These are phyloP conservation scores for Taurulus bubalis DNA, from an alignment of 2,113 vertebrate species.

Conservation along the genomic window DNA sequence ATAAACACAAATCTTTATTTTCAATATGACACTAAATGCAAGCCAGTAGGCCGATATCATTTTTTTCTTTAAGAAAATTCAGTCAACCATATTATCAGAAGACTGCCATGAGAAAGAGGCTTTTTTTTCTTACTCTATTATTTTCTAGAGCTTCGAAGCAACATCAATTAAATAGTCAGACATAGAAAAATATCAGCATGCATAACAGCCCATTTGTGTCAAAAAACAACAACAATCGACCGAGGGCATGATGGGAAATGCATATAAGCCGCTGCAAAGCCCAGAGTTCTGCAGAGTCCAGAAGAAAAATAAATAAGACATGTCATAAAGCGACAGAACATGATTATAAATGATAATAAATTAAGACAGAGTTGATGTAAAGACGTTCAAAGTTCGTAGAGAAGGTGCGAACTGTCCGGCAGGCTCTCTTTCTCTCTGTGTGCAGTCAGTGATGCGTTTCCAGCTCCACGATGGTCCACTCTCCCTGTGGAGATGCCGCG, in stretches of 20 bases:
- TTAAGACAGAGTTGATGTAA: conserved; percentile 47
- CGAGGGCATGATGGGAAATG: conserved; percentile 39
- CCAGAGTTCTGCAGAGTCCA: conserved; percentile 29
- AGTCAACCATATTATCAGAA: conserved; percentile 58
- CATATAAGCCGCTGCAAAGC: conserved; percentile 49
- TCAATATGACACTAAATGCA: conserved; percentile 74
- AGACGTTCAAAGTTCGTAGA: conserved; percentile 16
- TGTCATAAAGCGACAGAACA: background rate
- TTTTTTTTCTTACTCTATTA: conserved; percentile 39
- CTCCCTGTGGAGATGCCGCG: conserved; percentile 94
- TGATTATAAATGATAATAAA: conserved; percentile 54
- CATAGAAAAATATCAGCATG: conserved; percentile 82
- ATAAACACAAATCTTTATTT: conserved; percentile 77
- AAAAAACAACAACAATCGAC: conserved; percentile 40
- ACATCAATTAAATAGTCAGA: conserved; percentile 76
- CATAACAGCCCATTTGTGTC: conserved; percentile 71
- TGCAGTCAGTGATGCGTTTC: conserved; percentile 94
- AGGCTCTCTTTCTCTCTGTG: conserved; percentile 13
- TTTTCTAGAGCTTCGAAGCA: conserved; percentile 68
- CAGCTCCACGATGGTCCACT: conserved; percentile 99
- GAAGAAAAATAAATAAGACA: conserved; percentile 4
- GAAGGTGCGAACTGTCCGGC: conserved; percentile 36
- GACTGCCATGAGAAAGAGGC: conserved; percentile 56
- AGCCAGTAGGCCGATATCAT: conserved; percentile 61
- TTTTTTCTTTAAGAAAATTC: conserved; percentile 68